Conservation (phyloP, 64 coral and sea anemone species). For the Catalaphyllia jardinei region DNA sequence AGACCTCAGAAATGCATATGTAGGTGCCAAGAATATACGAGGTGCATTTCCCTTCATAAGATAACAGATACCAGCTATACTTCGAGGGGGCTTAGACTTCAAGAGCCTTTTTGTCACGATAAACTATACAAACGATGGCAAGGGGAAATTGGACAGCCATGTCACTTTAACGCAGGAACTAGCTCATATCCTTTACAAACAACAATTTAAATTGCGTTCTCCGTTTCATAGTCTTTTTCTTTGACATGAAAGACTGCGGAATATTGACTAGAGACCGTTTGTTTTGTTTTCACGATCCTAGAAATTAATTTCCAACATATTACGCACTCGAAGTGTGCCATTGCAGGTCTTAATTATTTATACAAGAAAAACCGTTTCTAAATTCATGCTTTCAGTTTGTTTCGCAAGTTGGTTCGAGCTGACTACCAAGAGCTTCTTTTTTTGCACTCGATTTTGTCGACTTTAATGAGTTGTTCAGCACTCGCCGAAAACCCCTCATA, state of each 20-base stretch:
- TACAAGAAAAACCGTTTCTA: neutral
- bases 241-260: neutral
- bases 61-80: neutral
- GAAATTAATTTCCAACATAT: slow-evolving; percentile 24
- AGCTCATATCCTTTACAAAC: neutral
- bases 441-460: neutral
- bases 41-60: slow-evolving; percentile 9
- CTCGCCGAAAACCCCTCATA: too few species aligned
- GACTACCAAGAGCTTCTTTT: neutral
- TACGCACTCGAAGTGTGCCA: neutral
- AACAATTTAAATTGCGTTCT: neutral
- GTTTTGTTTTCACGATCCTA: neutral
- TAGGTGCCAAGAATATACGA: neutral
- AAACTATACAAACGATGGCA: neutral
- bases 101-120: slow-evolving; percentile 26
- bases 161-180: neutral
- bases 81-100: neutral
- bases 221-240: neutral
- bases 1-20: neutral
- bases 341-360: neutral
- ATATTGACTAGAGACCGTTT: neutral
- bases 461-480: neutral
- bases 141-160: slow-evolving; percentile 31
- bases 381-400: neutral
- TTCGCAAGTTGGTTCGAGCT: neutral